Evolutionary conservation across 2,113 vertebrate genomes (phyloP).

Genomic region (Cheilinus undulatus): DNA sequence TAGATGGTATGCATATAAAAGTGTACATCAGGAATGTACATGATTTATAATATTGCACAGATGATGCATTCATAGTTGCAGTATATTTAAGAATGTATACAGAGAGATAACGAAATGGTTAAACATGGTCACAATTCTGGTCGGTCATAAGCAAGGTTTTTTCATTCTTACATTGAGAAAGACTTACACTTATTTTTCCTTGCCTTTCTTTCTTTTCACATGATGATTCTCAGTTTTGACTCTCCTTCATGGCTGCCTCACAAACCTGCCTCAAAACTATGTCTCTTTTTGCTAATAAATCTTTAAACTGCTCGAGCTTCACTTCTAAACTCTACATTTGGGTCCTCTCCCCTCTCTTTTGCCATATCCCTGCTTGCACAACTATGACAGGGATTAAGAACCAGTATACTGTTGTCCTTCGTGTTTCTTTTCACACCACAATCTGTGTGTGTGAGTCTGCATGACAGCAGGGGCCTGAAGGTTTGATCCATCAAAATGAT

Average conservation of each 20-base stretch:
- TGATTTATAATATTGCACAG: no score
- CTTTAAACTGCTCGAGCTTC: not conserved
- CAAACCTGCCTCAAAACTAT: not conserved
- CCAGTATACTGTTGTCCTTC: not conserved
- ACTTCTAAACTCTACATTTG: not conserved
- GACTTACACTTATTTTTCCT: not conserved
- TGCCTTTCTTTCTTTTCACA: not conserved
- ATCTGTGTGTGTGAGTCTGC: not conserved
- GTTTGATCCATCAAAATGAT: constrained; percentile 17
- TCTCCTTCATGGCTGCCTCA: not conserved
- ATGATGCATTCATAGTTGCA: no score
- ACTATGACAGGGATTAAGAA: not conserved
- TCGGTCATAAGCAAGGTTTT: no score
- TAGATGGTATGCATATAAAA: no score
- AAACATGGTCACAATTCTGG: no score
- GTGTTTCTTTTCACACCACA: not conserved
- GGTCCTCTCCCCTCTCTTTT: not conserved
- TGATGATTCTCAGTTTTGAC: not conserved
- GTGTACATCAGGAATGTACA: no score
- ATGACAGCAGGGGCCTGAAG: not conserved
- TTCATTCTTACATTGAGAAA: no score
- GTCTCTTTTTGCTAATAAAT: not conserved
- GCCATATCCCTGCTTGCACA: not conserved
- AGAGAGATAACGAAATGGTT: no score
- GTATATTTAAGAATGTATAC: no score